Base-by-base conservation (phyloP, 2,797 vertebrate species). In the Pogoniulus pusillus region DNA sequence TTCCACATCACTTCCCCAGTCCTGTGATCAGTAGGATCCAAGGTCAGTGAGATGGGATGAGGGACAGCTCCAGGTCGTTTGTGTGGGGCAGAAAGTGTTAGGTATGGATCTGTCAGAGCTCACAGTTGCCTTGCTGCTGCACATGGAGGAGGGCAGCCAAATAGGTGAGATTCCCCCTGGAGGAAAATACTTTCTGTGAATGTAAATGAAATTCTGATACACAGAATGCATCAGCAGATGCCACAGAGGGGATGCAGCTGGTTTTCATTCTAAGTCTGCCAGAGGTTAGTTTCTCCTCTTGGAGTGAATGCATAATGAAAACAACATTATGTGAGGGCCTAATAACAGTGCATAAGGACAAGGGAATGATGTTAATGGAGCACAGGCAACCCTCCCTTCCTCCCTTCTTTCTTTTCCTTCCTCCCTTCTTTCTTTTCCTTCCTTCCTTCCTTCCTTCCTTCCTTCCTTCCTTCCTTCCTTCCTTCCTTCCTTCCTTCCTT, bases 191-290 rank as follows among this genome's bases (percentile, higher is more conserved):
- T 30, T 19, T 49, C 58, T 58, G 6, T 17, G 53, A 47, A 24
- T 83, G 78, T 47, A 90, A 89, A 93, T 85, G 66, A 26, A 86
- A 84, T 53, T 45, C 87, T 89, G 93, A 85, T 91, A 55, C 82
- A 74, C 77, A 82, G 55, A 59, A 79, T 29, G 32, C 55, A 69
- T 91, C 34, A 85, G 80, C 87, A 91, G 89, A 91, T 94, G 94
- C 77, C 80, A 34, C 8, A n/a, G 90, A 79, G 57, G 32, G 80
- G 80, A 70, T 93, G 80, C 93, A 94, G 86, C 93, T 96, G 93
- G 85, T 86, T 94, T 84, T 75, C 94, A 90, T 70, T 94, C 77
- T 76, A 49, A 85, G 63, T 57, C 85, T 90, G 87, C 93, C 82
- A 66, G 87, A 66, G 91, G 82, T 92, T 81, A 66, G 80, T 75